Percentiles rank a stretch among this genome's conserved stretches.
Evolutionary conservation across 2,888 invertebrate species (phyloP).

Genomic region (Didymodactylos carnosus): DNA sequence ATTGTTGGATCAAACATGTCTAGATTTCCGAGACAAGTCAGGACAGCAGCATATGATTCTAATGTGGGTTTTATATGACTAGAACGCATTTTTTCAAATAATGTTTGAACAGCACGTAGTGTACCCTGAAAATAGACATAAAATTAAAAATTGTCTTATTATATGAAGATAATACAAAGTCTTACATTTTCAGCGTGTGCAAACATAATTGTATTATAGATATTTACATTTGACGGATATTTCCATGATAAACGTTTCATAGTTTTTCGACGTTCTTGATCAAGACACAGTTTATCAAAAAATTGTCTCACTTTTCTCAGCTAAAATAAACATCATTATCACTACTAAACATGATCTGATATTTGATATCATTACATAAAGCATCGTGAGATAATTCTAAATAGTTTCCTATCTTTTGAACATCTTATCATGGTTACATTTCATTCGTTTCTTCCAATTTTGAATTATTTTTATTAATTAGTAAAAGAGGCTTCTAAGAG

Average conservation of each 20-base stretch:
- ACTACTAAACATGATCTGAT: too few relatives aligned
- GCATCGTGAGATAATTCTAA: too few relatives aligned
- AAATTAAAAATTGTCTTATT: neutral
- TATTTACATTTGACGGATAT: neutral
- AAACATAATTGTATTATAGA: neutral
- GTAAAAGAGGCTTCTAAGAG: too few relatives aligned
- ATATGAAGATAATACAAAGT: neutral
- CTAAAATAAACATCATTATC: neutral
- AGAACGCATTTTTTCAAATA: neutral
- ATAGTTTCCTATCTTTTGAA: too few relatives aligned
- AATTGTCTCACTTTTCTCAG: neutral
- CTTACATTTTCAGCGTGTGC: neutral
- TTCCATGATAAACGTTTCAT: neutral
- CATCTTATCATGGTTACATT: too few relatives aligned
- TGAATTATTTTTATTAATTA: too few relatives aligned
- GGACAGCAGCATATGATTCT: conserved; percentile 1
- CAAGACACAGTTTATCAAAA: neutral
- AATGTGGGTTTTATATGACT: conserved; percentile 6
- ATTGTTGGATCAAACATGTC: neutral
- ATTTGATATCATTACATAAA: too few relatives aligned
- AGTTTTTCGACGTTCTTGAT: neutral
- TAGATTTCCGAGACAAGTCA: conserved; percentile 5
- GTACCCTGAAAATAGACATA: neutral
- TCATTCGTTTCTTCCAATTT: too few relatives aligned
- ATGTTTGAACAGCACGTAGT: neutral